Percentiles rank a stretch among this genome's conserved stretches.
Conservation (phyloP, 2,797 vertebrate genomes). For the Sebastes oblongus region DNA sequence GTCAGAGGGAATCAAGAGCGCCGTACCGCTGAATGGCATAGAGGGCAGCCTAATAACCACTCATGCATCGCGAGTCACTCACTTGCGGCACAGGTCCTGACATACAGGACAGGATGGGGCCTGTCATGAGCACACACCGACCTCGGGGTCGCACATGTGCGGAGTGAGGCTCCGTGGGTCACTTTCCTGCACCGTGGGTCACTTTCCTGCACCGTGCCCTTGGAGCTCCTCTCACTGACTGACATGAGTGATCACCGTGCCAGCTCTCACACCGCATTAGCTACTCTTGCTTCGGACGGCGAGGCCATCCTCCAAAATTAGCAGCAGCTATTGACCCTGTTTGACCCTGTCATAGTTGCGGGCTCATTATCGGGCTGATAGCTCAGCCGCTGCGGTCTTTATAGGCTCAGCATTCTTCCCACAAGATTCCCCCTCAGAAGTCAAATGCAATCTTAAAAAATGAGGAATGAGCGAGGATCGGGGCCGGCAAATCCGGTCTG, state of each 20-base stretch:
- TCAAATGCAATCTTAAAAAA: conserved; percentile 51
- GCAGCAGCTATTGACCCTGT: conserved; percentile 51
- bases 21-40: conserved; percentile 36
- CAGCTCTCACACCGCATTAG: neutral
- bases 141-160: conserved; percentile 25
- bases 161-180: conserved; percentile 22
- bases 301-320: conserved; percentile 38
- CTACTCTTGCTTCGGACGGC: neutral
- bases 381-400: conserved; percentile 24
- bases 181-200: conserved; percentile 5
- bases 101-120: conserved; percentile 35
- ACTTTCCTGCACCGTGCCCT: conserved; percentile 9
- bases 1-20: conserved; percentile 58
- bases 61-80: conserved; percentile 63
- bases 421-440: conserved; percentile 22
- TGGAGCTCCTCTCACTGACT: conserved; percentile 22
- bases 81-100: conserved; percentile 53
- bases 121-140: conserved; percentile 44
- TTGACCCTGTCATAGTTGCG: conserved; percentile 56
- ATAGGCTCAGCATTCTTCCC: conserved; percentile 32
- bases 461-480: conserved; percentile 17
- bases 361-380: conserved; percentile 65
- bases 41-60: conserved; percentile 57
- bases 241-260: conserved; percentile 30
- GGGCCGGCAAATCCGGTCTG: conserved; percentile 21